Percentiles rank a stretch among this genome's conserved stretches.
phyloP scores from a whole-genome alignment of 2,797 vertebrate genomes.

The Lophura swinhoii region DNA sequence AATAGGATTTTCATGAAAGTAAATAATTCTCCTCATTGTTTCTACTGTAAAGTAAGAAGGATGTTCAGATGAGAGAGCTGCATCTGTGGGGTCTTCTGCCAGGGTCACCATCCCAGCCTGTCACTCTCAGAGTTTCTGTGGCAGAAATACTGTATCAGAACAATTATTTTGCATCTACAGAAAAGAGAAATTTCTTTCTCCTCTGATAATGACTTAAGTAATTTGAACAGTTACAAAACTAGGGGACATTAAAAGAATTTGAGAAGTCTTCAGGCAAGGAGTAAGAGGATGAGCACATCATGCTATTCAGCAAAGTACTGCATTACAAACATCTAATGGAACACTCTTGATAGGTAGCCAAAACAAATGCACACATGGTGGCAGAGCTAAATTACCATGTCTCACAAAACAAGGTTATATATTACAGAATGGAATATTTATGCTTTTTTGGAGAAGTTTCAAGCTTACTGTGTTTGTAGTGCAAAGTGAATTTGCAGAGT shows the following conservation, averaged over 20 bases:
- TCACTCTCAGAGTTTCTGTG: not conserved
- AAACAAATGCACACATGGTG: not conserved
- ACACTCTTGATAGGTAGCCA: not conserved
- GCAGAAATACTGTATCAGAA: not conserved
- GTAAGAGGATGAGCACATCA: not conserved
- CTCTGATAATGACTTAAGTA: not conserved
- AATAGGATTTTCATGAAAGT: not conserved
- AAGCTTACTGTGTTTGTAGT: not conserved
- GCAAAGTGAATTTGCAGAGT: not conserved
- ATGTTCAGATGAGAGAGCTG: not conserved
- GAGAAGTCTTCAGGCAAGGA: not conserved
- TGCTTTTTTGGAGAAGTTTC: not conserved
- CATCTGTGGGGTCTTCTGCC: not conserved
- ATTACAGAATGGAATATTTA: not conserved
- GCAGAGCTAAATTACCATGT: not conserved
- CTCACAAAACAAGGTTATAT: not conserved
- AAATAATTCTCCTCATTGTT: not conserved
- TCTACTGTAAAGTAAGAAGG: not conserved
- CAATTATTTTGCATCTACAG: not conserved
- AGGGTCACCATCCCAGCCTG: not conserved
- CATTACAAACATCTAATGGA: not conserved
- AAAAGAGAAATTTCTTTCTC: not conserved
- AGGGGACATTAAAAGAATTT: not conserved
- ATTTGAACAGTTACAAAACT: not conserved
- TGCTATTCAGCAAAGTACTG: accelerated